Evolutionary conservation across 2,888 invertebrate genomes (phyloP), one percentile per base, ranked within the genome.

Genomic region (Pollenia labialis): DNA sequence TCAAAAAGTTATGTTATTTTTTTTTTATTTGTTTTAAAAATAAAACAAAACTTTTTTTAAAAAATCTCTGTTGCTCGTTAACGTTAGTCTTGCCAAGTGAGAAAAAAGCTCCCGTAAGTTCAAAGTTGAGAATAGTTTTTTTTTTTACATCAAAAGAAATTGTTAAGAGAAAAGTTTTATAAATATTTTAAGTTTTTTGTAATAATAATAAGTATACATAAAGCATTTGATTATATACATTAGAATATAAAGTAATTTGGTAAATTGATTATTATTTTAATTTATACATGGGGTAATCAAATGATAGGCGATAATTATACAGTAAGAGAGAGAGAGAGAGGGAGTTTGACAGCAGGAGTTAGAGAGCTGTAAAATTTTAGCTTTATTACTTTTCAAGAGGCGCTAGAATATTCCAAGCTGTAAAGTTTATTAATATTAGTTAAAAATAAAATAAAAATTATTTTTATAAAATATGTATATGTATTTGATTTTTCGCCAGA

Each of bases 11-110:
- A 32, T 32, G 32, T 32, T 18, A 14, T 76, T 0, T 71, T 71
- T 56, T 32, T 50, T 18, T 40, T 66, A 18, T 58, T 81, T 75
- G 16, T 56, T 66, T 52, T 40, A 44, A 11, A 50, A 14, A 42
- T n/a, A 32, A 74, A 84, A 68, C 58, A 69, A 71, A 82, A 69
- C 12, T n/a, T 87, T 23, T 75, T 54, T 68, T 85, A 80, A 87
- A 88, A 81, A 87, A 88, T 90, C 90, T 90, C 90, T 88, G 87
- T 90, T 90, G 90, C 85, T 90, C 90, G 90, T 90, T 89, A 89
- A 89, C 90, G 90, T 90, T 90, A 89, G 89, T 89, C 90, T 86
- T 89, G 90, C 90, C 90, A 89, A 88, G 81, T 84, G 62, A 60
- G 74, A 69, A 68, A 74, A 80, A 89, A 88, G 88, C 88, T 87